Evolutionary conservation across 2,113 vertebrate species (phyloP).

Genomic region (Tetrax tetrax): DNA sequence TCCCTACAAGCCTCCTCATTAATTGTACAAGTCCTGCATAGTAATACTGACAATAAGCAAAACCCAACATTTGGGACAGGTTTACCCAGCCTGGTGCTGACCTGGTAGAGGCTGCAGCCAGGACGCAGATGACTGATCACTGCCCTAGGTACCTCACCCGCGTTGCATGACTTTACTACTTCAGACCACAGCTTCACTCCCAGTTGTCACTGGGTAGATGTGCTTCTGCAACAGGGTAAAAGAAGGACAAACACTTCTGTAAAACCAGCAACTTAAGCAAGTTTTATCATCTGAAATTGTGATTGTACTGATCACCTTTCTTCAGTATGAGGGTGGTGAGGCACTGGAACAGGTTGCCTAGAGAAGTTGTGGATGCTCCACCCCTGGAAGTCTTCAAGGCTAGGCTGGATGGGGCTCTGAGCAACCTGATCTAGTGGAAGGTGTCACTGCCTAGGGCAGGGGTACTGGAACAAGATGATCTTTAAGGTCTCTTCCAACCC

Average conservation of each 20-base stretch:
- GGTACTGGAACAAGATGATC: too few relatives aligned
- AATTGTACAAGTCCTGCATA: background rate
- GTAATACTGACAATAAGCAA: background rate
- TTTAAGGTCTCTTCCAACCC: too few relatives aligned
- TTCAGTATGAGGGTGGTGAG: too few relatives aligned
- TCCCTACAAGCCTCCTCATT: background rate
- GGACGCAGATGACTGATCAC: background rate
- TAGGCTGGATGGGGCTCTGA: too few relatives aligned
- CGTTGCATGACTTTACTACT: background rate
- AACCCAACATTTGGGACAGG: background rate
- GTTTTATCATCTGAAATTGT: background rate
- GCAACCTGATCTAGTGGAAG: too few relatives aligned
- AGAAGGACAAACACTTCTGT: background rate
- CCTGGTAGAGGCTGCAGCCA: background rate
- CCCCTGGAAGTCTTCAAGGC: too few relatives aligned
- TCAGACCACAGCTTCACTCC: background rate
- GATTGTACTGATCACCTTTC: background rate
- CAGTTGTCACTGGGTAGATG: background rate
- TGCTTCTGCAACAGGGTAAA: background rate
- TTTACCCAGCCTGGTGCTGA: background rate
- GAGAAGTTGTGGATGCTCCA: too few relatives aligned
- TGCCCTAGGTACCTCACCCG: background rate
- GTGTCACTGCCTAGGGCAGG: too few relatives aligned
- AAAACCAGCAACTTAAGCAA: background rate
- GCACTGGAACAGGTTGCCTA: too few relatives aligned